Conservation (phyloP, 1,140 invertebrate species). For the Zaprionus capensis region DNA sequence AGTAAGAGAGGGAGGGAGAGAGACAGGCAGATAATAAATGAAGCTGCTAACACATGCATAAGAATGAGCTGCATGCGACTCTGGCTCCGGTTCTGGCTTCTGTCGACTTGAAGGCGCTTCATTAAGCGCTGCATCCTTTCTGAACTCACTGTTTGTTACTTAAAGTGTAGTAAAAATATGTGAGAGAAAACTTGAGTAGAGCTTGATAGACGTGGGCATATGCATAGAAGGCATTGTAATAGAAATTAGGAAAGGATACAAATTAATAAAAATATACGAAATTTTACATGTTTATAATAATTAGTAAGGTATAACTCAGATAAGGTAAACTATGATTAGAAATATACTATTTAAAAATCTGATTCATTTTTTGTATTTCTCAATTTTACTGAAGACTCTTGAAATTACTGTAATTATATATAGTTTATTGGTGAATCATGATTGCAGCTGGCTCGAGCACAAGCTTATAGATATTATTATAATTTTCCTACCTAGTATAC, state of each 20-base stretch:
- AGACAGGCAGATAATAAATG: conserved; percentile 1
- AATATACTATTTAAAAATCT: background rate
- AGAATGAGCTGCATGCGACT: conserved; percentile 25
- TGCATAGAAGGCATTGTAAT: background rate
- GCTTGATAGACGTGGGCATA: background rate
- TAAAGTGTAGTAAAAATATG: conserved; percentile 37
- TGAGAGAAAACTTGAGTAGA: background rate
- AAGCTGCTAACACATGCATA: conserved; percentile 16
- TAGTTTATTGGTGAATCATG: too few relatives aligned
- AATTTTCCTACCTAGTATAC: background rate
- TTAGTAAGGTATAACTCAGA: background rate
- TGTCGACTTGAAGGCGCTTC: conserved; percentile 45
- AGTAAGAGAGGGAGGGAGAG: background rate
- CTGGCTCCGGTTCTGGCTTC: background rate
- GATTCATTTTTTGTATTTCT: too few relatives aligned
- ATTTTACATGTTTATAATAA: too few relatives aligned
- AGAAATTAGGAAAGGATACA: background rate
- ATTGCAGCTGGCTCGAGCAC: background rate
- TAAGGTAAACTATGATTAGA: background rate
- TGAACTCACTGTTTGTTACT: conserved; percentile 30
- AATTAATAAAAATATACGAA: background rate
- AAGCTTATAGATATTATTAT: background rate
- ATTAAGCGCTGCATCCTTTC: conserved; percentile 59
- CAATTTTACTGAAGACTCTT: too few relatives aligned
- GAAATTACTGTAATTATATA: too few relatives aligned